These are phyloP conservation scores for Acanthiza pusilla DNA, from an alignment of 2,797 vertebrate genomes.

Conservation along the genomic window DNA sequence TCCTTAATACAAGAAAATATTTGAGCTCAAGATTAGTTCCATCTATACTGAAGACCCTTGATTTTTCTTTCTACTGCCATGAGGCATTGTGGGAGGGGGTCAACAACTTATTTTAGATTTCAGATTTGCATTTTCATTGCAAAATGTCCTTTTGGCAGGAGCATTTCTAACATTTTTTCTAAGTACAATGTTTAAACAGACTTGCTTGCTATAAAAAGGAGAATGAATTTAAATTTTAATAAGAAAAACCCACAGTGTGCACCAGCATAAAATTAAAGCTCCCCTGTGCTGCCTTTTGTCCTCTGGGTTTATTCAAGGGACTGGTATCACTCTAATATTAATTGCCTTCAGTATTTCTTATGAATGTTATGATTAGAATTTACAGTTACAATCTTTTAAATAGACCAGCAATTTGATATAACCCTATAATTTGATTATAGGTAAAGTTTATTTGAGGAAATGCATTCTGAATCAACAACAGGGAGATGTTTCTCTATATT, in stretches of 20 bases:
- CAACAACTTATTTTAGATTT: background rate
- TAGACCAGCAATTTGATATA: background rate
- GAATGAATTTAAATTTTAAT: conserved; percentile 29
- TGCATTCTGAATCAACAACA: background rate
- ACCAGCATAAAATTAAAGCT: background rate
- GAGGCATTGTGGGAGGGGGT: background rate
- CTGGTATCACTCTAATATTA: background rate
- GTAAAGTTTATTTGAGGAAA: background rate
- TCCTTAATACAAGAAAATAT: background rate
- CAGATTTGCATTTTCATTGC: background rate
- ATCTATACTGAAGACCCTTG: background rate
- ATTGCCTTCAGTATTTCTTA: background rate
- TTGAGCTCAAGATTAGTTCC: background rate
- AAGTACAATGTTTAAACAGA: background rate
- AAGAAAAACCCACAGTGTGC: background rate
- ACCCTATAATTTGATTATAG: background rate
- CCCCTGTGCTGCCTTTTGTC: background rate
- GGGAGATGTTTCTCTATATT: background rate
- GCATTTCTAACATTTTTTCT: background rate
- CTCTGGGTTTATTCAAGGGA: background rate
- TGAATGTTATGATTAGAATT: background rate
- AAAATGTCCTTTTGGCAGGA: background rate
- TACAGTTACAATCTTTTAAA: background rate
- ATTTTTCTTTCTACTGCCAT: background rate
- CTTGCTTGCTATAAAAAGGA: background rate